Evolutionary conservation across 2,113 vertebrate genomes (phyloP).

Genomic region (Cavia aperea): DNA sequence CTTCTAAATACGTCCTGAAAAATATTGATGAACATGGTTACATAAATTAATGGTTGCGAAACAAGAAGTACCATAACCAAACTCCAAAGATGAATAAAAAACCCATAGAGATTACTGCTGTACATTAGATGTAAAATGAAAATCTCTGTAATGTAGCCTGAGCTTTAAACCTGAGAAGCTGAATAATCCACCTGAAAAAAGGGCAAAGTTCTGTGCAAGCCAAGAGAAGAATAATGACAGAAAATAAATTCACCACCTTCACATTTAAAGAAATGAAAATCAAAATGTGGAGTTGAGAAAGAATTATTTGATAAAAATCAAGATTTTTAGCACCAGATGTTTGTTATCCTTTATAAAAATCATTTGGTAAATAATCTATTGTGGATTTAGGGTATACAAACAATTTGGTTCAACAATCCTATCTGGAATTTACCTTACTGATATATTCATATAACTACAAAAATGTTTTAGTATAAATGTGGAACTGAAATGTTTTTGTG

Average conservation of each 20-base stretch:
- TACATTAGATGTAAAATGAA: not conserved
- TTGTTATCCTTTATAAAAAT: not conserved
- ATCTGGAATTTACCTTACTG: not conserved
- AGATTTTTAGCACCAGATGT: not conserved
- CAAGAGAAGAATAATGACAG: not conserved
- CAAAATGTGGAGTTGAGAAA: not conserved
- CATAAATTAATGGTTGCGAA: not conserved
- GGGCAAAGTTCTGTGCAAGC: not conserved
- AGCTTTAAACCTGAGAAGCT: not conserved
- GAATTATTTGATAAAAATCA: not conserved
- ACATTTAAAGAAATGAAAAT: not conserved
- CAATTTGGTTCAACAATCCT: not conserved
- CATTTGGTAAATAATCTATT: conserved; percentile 5
- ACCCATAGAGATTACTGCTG: not conserved
- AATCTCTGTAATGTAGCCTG: not conserved
- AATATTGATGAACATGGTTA: not conserved
- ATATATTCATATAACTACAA: not conserved
- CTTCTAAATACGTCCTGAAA: not conserved
- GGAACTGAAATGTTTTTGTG: not conserved
- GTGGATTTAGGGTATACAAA: not conserved
- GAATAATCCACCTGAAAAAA: not conserved
- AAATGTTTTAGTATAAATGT: not conserved
- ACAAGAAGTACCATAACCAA: conserved; percentile 8
- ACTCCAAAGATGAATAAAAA: not conserved
- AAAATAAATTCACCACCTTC: not conserved